A percentile compares a stretch with the other conserved stretches of the same genome.
These are phyloP conservation scores for Isurus oxyrinchus DNA, from an alignment of 2,113 vertebrate genomes.

Conservation along the genomic window DNA sequence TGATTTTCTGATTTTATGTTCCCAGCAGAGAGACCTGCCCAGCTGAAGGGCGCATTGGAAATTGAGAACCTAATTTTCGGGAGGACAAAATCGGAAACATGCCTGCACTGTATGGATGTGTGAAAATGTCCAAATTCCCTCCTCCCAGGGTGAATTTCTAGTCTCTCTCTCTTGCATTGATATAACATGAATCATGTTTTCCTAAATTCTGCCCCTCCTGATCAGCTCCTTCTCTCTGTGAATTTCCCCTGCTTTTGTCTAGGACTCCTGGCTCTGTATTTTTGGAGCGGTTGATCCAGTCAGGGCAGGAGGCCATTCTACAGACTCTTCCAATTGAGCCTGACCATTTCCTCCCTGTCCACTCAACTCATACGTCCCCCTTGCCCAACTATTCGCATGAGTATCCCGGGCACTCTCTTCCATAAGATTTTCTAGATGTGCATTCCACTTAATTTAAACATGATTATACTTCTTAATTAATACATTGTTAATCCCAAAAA, in stretches of 20 bases:
- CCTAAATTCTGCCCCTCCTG: not conserved
- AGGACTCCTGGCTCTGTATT: not conserved
- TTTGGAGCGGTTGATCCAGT: not conserved
- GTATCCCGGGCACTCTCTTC: too few species aligned
- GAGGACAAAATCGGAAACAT: not conserved
- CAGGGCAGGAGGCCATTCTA: not conserved
- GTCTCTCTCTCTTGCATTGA: not conserved
- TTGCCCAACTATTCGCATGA: too few species aligned
- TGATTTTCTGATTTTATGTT: not conserved
- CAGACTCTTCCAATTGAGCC: too few species aligned
- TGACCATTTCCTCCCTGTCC: too few species aligned
- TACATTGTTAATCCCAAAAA: too few species aligned
- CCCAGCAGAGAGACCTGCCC: not conserved
- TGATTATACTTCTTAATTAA: too few species aligned
- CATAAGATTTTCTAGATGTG: too few species aligned
- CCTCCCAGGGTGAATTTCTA: not conserved
- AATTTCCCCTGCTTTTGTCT: not conserved
- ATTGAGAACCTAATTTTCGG: not conserved
- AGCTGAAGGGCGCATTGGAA: not conserved
- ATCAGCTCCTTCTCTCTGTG: not conserved
- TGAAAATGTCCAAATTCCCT: not conserved
- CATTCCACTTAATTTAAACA: too few species aligned
- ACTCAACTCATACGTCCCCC: too few species aligned
- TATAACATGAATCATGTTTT: not conserved
- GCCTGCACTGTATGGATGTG: not conserved